phyloP scores from a whole-genome alignment of 1,140 invertebrate species.

The Cryptotermes secundus region DNA sequence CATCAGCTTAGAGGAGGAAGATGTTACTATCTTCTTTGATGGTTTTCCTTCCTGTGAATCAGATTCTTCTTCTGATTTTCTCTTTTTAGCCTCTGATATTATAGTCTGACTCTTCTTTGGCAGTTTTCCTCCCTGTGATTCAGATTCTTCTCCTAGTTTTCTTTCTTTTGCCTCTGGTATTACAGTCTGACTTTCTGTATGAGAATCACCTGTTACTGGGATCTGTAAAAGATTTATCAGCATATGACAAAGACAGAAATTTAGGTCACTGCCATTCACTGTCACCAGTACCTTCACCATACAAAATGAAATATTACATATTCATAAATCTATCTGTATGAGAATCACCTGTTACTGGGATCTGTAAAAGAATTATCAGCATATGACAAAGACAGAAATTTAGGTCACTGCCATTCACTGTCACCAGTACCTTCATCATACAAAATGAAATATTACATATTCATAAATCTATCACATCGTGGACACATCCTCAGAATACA shows the following conservation, averaged over 20 bases:
- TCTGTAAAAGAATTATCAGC: too few species aligned
- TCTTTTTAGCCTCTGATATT: neutral
- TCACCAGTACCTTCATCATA: too few species aligned
- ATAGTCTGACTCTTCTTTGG: neutral
- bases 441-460: too few species aligned
- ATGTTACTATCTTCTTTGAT: neutral
- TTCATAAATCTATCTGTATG: neutral
- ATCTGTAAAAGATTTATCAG: too few species aligned
- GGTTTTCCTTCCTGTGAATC: neutral
- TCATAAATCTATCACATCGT: too few species aligned
- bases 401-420: too few species aligned
- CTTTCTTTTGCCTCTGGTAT: neutral
- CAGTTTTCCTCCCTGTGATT: neutral
- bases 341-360: neutral
- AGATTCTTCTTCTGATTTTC: neutral
- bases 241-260: too few species aligned
- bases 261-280: too few species aligned
- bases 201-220: neutral
- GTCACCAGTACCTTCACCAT: too few species aligned
- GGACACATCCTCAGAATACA: too few species aligned
- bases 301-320: too few species aligned
- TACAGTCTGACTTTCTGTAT: neutral
- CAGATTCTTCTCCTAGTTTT: neutral
- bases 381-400: too few species aligned
- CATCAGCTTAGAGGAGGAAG: neutral